Evolutionary conservation across 2,797 vertebrate species (phyloP).

Genomic region (Enteromius argenteus): DNA sequence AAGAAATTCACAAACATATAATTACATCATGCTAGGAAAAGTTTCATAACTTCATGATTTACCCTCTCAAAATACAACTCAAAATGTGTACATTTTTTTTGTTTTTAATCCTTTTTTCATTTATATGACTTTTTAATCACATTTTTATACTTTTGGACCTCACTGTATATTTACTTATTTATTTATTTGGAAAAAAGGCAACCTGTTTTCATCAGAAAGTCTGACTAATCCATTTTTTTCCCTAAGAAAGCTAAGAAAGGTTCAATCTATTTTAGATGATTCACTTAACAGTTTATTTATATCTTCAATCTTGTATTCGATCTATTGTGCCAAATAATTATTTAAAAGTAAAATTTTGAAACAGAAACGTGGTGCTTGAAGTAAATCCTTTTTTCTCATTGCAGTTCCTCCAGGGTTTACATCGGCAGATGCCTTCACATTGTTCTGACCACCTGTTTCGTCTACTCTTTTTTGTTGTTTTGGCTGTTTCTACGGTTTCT

Average conservation of each 20-base stretch:
- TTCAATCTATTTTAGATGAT: background rate
- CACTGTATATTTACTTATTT: background rate
- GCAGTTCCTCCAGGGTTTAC: conserved; percentile 21
- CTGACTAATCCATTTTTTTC: background rate
- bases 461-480: background rate
- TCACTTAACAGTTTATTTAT: background rate
- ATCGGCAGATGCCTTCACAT: background rate
- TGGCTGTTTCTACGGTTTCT: background rate
- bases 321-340: background rate
- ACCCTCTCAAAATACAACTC: background rate
- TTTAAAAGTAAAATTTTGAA: background rate
- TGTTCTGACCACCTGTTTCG: conserved; percentile 6
- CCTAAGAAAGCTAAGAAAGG: background rate
- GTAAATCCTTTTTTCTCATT: conserved; percentile 10
- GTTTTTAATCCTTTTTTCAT: background rate
- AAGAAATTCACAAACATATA: conserved; percentile 16
- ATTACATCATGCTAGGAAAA: conserved; percentile 15
- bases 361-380: background rate
- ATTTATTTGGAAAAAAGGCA: background rate
- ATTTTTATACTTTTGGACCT: background rate
- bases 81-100: background rate
- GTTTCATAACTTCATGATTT: background rate
- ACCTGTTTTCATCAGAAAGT: background rate
- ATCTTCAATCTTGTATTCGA: background rate
- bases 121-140: too few species aligned